These are phyloP conservation scores for Leptodirus hochenwartii DNA, from an alignment of 2,888 invertebrate genomes.

Conservation along the genomic window DNA sequence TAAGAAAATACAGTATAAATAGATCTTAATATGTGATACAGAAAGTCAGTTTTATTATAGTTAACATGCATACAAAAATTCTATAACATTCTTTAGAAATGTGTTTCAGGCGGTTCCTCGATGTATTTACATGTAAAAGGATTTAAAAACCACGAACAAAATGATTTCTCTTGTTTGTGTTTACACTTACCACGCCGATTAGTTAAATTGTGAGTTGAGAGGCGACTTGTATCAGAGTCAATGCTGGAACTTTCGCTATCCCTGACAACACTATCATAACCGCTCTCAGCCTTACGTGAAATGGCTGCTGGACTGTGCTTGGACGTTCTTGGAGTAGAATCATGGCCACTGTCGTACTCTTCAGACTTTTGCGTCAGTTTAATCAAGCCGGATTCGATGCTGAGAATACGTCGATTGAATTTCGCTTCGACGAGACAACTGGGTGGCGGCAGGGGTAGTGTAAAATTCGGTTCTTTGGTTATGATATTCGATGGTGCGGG, in stretches of 20 bases:
- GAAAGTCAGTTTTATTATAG: too few species aligned
- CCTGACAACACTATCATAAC: slow-evolving; percentile 78
- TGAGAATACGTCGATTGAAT: slow-evolving; percentile 40
- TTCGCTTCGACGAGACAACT: slow-evolving; percentile 43
- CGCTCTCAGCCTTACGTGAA: slow-evolving; percentile 68
- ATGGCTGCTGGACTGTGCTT: slow-evolving; percentile 65
- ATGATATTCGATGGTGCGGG: slow-evolving; percentile 15
- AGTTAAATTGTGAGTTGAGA: slow-evolving; percentile 24
- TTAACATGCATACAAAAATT: too few species aligned
- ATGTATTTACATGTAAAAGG: slow-evolving; percentile 63
- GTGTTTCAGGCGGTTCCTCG: slow-evolving; percentile 33
- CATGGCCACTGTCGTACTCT: slow-evolving; percentile 71
- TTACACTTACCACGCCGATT: slow-evolving; percentile 38
- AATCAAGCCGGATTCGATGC: slow-evolving; percentile 45
- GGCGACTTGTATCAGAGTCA: slow-evolving; percentile 45
- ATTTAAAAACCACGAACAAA: slow-evolving; percentile 58
- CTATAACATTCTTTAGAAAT: slow-evolving; percentile 25
- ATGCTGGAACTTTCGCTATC: slow-evolving; percentile 79
- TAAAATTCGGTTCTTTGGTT: slow-evolving; percentile 26
- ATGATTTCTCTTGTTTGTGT: slow-evolving; percentile 47
- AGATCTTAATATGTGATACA: too few species aligned
- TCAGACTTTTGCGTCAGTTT: slow-evolving; percentile 38
- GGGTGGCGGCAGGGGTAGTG: slow-evolving; percentile 32
- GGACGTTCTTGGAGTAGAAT: slow-evolving; percentile 64
- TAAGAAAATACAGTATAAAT: too few species aligned